Evolutionary conservation across 1,140 invertebrate species (phyloP).

Genomic region (Bradynema listronoti): DNA sequence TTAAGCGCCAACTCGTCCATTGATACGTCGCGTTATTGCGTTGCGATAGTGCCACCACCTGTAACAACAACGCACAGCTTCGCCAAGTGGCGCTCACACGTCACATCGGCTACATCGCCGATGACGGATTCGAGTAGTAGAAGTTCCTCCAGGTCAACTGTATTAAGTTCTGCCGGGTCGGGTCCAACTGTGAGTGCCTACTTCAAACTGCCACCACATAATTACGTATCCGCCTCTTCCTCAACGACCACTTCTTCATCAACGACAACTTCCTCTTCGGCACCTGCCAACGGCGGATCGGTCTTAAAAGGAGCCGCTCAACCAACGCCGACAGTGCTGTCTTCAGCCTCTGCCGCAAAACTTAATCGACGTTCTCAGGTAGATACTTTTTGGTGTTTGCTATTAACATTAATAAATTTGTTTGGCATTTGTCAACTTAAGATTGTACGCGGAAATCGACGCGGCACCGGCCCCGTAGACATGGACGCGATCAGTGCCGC

Average conservation of each 20-base stretch:
- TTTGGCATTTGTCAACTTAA: slow-evolving; percentile 18
- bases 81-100: too few species aligned
- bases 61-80: too few species aligned
- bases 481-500: slow-evolving; percentile 27
- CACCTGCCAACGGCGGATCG: not conserved
- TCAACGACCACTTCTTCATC: slow-evolving; percentile 4
- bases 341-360: slow-evolving; percentile 32
- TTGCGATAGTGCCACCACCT: too few species aligned
- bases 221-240: slow-evolving; percentile 5
- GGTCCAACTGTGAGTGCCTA: not conserved
- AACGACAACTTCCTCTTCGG: not conserved
- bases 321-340: slow-evolving; percentile 12
- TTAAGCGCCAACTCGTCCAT: too few species aligned
- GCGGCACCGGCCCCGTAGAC: slow-evolving; percentile 34
- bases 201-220: slow-evolving; percentile 8
- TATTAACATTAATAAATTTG: not conserved
- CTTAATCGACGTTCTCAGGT: slow-evolving; percentile 41
- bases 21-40: too few species aligned
- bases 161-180: not conserved
- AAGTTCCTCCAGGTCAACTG: too few species aligned
- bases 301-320: not conserved
- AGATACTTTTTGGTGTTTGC: slow-evolving; percentile 12
- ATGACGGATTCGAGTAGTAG: too few species aligned
- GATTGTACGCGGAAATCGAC: slow-evolving; percentile 30
- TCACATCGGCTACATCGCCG: too few species aligned